Percentiles rank a stretch among this genome's conserved stretches.
Evolutionary conservation across 2,113 vertebrate genomes (phyloP).

Genomic region (Strix uralensis): DNA sequence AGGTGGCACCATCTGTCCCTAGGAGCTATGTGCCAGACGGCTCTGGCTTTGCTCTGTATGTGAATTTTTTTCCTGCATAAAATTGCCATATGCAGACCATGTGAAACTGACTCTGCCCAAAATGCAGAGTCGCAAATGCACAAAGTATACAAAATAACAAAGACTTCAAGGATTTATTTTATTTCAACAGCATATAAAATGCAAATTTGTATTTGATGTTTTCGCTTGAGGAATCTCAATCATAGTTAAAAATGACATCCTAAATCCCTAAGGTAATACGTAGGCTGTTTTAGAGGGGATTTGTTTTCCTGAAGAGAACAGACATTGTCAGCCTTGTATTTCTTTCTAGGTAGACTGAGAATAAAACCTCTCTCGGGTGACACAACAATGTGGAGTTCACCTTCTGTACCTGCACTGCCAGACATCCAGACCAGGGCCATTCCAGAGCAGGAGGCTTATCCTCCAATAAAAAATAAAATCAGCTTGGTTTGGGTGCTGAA

Average conservation of each 20-base stretch:
- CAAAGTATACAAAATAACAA: not conserved
- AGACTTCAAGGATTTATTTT: not conserved
- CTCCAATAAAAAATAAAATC: not conserved
- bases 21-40: conserved; percentile 12
- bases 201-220: not conserved
- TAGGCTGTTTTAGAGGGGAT: not conserved
- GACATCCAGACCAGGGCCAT: not conserved
- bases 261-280: not conserved
- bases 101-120: conserved; percentile 2
- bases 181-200: not conserved
- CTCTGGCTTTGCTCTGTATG: conserved; percentile 48
- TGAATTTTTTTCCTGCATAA: conserved; percentile 39
- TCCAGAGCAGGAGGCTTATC: not conserved
- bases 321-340: not conserved
- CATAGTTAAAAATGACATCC: not conserved
- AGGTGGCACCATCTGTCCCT: conserved; percentile 67
- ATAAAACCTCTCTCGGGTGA: not conserved
- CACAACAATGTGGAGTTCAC: accelerated
- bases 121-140: not conserved
- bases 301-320: not conserved
- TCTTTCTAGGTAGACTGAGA: not conserved
- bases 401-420: not conserved
- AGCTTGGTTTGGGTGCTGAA: not conserved
- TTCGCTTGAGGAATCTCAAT: not conserved
- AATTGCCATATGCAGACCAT: conserved; percentile 29